Percentiles rank a stretch among this genome's conserved stretches.
Evolutionary conservation across 2,888 invertebrate genomes (phyloP).

Genomic region (Thera britannica): DNA sequence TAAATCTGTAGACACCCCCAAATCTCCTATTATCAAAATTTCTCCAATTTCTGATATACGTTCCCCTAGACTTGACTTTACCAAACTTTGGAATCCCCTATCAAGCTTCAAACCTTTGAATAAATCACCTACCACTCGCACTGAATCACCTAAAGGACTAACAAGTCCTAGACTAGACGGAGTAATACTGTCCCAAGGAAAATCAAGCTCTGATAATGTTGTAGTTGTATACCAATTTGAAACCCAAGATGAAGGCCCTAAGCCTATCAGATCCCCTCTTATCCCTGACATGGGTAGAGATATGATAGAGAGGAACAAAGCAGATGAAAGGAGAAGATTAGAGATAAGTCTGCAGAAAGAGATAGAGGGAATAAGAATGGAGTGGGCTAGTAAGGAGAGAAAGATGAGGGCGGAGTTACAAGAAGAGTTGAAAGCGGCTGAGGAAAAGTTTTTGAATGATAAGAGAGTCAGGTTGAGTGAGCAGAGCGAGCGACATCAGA

Average conservation of each 20-base stretch:
- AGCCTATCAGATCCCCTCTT: slow-evolving; percentile 68
- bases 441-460: slow-evolving; percentile 73
- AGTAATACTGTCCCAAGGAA: slow-evolving; percentile 77
- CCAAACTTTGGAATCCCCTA: slow-evolving; percentile 70
- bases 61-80: slow-evolving; percentile 56
- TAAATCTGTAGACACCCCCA: slow-evolving; percentile 53
- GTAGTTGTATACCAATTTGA: slow-evolving; percentile 80
- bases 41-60: slow-evolving; percentile 56
- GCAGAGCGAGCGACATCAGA: slow-evolving; percentile 73
- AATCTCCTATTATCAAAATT: slow-evolving; percentile 64
- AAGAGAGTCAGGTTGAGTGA: slow-evolving; percentile 73
- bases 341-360: slow-evolving; percentile 78
- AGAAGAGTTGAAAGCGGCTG: slow-evolving; percentile 79
- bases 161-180: slow-evolving; percentile 75
- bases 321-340: slow-evolving; percentile 71
- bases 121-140: slow-evolving; percentile 63
- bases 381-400: slow-evolving; percentile 83
- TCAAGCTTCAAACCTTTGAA: slow-evolving; percentile 70
- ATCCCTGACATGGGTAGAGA: slow-evolving; percentile 75
- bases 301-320: slow-evolving; percentile 73
- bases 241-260: slow-evolving; percentile 65
- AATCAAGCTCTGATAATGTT: slow-evolving; percentile 74
- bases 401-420: slow-evolving; percentile 82
- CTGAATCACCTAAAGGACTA: slow-evolving; percentile 69
- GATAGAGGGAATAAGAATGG: slow-evolving; percentile 82